Percentiles rank a stretch among this genome's conserved stretches.
These are phyloP conservation scores for Mus spretus DNA, from an alignment of 2,797 vertebrate genomes.

Conservation along the genomic window DNA sequence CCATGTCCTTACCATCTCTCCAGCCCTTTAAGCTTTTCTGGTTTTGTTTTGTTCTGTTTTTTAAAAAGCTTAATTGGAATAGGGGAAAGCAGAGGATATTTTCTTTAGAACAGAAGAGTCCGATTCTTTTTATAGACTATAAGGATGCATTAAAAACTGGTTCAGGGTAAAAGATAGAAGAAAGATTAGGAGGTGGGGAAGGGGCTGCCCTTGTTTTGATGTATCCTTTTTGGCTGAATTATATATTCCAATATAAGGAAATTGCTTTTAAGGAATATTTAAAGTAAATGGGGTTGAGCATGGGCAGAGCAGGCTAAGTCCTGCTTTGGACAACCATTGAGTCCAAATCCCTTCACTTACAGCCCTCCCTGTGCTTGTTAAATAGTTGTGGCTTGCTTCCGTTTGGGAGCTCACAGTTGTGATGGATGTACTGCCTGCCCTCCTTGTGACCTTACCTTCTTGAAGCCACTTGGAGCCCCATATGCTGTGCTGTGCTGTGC, in stretches of 20 bases:
- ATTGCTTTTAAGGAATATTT: not conserved
- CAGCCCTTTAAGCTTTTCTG: not conserved
- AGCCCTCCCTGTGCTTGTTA: not conserved
- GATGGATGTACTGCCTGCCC: not conserved
- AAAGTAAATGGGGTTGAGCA: not conserved
- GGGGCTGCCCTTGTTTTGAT: not conserved
- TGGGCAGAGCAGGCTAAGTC: not conserved
- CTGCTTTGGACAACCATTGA: not conserved
- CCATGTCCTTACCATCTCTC: not conserved
- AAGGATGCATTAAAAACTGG: not conserved
- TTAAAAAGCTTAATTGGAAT: not conserved
- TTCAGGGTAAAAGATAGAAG: slow-evolving; percentile 1
- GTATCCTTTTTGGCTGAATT: slow-evolving; percentile 19
- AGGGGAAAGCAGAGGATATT: not conserved
- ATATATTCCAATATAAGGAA: not conserved
- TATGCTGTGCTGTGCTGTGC: not conserved
- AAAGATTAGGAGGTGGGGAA: not conserved
- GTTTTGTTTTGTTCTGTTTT: not conserved
- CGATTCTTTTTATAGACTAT: not conserved
- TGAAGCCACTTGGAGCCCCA: not conserved
- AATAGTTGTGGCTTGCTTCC: slow-evolving; percentile 20
- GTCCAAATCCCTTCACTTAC: not conserved
- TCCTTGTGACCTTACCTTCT: not conserved
- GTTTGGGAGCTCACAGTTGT: not conserved
- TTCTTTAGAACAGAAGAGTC: not conserved